phyloP scores from a whole-genome alignment of 2,888 invertebrate genomes.

The Kryphioiulus occultus region DNA sequence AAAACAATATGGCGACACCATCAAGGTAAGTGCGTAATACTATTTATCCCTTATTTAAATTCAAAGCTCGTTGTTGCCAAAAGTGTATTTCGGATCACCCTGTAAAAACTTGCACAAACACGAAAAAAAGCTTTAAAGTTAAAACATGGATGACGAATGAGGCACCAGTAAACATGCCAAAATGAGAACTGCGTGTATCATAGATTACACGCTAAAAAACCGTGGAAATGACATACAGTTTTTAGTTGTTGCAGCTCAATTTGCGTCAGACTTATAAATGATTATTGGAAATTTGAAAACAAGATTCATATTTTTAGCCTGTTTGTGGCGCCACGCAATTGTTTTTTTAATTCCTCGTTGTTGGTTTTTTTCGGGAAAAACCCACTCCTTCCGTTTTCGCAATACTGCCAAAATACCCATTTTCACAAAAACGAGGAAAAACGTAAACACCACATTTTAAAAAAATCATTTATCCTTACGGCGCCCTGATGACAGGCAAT shows the following conservation, averaged over 20 bases:
- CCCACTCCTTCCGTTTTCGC: not conserved
- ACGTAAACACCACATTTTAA: not conserved
- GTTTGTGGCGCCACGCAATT: not conserved
- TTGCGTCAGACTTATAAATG: not conserved
- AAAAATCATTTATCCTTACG: not conserved
- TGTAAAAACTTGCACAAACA: not conserved
- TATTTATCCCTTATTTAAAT: too few species aligned
- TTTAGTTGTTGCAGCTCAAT: not conserved
- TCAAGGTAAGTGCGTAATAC: too few species aligned
- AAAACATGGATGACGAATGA: not conserved
- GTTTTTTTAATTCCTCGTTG: not conserved
- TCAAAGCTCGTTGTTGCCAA: too few species aligned
- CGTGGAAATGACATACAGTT: not conserved
- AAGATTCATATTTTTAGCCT: not conserved
- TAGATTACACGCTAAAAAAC: not conserved
- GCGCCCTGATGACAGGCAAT: not conserved
- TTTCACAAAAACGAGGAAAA: not conserved
- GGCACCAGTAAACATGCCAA: not conserved
- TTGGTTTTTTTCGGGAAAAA: not conserved
- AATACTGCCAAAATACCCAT: not conserved
- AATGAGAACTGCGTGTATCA: not conserved
- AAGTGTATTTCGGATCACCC: not conserved
- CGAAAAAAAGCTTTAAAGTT: not conserved
- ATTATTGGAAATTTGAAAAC: not conserved
- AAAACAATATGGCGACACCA: too few species aligned